phyloP scores from a whole-genome alignment of 2,797 vertebrate species.

The Arctocebus calabarensis region DNA sequence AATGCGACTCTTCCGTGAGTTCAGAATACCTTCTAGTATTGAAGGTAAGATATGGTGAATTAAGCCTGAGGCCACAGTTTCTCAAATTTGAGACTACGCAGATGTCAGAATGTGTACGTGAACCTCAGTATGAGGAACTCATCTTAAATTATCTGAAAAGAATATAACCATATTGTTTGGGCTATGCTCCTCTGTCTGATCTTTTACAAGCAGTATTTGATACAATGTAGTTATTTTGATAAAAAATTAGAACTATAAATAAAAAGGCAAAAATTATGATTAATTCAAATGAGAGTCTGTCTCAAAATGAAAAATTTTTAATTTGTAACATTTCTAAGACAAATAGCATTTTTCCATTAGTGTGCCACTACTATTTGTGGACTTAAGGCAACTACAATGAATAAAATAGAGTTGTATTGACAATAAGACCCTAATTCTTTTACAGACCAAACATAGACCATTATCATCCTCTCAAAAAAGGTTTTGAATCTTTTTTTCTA shows the following conservation, averaged over 20 bases:
- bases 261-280: background rate
- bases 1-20: background rate
- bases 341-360: background rate
- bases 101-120: background rate
- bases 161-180: background rate
- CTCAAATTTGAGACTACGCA: background rate
- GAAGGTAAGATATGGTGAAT: background rate
- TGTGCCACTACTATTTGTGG: background rate
- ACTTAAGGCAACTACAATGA: background rate
- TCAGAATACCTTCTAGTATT: background rate
- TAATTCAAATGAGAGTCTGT: slow-evolving; percentile 3
- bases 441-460: background rate
- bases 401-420: slow-evolving; percentile 12
- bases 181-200: background rate
- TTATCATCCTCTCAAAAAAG: background rate
- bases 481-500: background rate
- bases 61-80: background rate
- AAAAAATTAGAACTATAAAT: background rate
- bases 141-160: background rate
- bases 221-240: background rate
- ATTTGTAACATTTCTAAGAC: slow-evolving; percentile 21
- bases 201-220: background rate
- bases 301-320: slow-evolving; percentile 22
- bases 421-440: background rate
- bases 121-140: background rate